Conservation (phyloP, 2,888 invertebrate genomes). For the Venusia cambrica region DNA sequence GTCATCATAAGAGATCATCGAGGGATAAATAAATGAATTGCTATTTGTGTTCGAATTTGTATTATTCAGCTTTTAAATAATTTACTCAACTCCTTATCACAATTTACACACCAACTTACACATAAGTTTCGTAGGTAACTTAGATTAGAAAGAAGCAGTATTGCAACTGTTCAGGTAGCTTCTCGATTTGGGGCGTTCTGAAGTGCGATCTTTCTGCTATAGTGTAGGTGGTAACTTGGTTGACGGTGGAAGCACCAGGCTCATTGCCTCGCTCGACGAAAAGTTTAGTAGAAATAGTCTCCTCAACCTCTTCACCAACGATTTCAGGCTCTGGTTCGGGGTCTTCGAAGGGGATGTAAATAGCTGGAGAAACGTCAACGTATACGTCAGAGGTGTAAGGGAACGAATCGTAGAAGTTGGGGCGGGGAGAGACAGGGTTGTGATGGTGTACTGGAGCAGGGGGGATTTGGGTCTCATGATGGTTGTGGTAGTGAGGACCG, state of each 20-base stretch:
- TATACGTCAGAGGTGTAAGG: constrained; percentile 49
- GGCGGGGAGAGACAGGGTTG: constrained; percentile 48
- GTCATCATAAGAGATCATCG: no score
- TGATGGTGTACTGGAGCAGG: constrained; percentile 43
- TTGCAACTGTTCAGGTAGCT: constrained; percentile 67
- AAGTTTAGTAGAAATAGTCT: constrained; percentile 62
- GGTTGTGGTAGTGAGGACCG: constrained; percentile 37
- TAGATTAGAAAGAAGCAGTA: constrained; percentile 64
- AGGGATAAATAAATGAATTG: no score
- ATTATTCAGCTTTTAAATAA: constrained; percentile 21
- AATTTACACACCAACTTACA: constrained; percentile 3
- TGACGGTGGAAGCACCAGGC: constrained; percentile 61
- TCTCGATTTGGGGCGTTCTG: constrained; percentile 58
- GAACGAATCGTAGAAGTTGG: constrained; percentile 58
- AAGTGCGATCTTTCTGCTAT: constrained; percentile 66
- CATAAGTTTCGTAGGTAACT: constrained; percentile 24
- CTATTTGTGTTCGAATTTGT: constrained; percentile 1
- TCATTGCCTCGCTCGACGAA: constrained; percentile 59
- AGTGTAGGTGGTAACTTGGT: constrained; percentile 68
- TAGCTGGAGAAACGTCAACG: constrained; percentile 46
- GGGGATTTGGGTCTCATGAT: constrained; percentile 51
- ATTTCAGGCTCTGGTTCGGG: constrained; percentile 57
- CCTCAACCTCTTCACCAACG: constrained; percentile 66
- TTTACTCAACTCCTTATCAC: constrained; percentile 11
- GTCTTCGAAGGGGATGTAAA: constrained; percentile 44